These are phyloP conservation scores for Shargacucullia verbasci DNA, from an alignment of 2,888 invertebrate species.

Conservation along the genomic window DNA sequence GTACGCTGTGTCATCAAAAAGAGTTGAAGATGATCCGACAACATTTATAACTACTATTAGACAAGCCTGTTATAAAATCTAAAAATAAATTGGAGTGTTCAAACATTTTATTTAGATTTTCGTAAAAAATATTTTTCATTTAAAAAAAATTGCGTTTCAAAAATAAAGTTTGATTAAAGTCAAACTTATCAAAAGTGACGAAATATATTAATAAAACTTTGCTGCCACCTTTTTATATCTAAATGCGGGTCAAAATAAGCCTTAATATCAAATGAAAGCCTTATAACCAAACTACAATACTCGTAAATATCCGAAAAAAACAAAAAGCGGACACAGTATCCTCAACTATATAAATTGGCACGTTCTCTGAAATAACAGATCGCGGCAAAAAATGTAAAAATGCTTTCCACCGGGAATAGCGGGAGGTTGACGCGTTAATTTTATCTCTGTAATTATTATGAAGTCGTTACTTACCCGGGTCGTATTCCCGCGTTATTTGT, in stretches of 20 bases:
- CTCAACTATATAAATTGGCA: conserved; percentile 16
- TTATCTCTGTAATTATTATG: conserved; percentile 55
- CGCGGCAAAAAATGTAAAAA: conserved; percentile 15
- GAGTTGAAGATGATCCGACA: no score
- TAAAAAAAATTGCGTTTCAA: no score
- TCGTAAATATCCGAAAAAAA: conserved; percentile 17
- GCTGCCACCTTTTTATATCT: not conserved
- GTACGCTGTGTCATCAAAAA: no score
- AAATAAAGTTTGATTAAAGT: no score
- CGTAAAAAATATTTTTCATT: no score
- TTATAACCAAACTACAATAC: conserved; percentile 4
- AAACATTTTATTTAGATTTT: no score
- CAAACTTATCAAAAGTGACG: not conserved
- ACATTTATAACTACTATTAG: no score
- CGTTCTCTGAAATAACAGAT: not conserved
- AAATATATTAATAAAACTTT: not conserved
- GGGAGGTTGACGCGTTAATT: conserved; percentile 37
- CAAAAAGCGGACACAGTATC: conserved; percentile 4
- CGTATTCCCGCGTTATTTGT: conserved; percentile 74
- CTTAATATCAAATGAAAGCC: conserved; percentile 7
- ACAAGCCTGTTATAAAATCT: no score
- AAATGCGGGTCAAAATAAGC: not conserved
- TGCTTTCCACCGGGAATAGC: conserved; percentile 25
- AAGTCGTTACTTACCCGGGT: conserved; percentile 75
- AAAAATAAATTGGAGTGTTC: no score